These are phyloP conservation scores for Pituophis catenifer DNA, from an alignment of 2,113 vertebrate species.

Conservation along the genomic window DNA sequence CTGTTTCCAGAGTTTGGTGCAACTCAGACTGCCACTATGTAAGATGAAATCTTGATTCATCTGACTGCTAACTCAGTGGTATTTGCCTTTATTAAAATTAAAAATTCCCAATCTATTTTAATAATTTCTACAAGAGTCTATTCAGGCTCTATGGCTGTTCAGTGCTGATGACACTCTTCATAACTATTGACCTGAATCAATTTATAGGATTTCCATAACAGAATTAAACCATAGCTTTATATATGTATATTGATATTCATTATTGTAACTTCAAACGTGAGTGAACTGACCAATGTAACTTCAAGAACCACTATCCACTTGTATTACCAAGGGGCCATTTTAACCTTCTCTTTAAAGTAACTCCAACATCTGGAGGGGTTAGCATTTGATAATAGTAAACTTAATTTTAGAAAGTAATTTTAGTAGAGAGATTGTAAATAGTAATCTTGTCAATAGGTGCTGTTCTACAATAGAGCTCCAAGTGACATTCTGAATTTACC, in stretches of 20 bases:
- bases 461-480: not conserved
- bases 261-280: constrained; percentile 1
- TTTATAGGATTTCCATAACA: constrained; percentile 22
- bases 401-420: not conserved
- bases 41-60: not conserved
- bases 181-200: constrained; percentile 18
- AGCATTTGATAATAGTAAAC: not conserved
- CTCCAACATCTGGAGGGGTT: no score
- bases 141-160: constrained; percentile 8
- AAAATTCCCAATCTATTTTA: constrained; percentile 38
- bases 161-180: constrained; percentile 22
- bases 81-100: constrained; percentile 21
- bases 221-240: not conserved
- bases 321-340: not conserved
- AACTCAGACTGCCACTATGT: not conserved
- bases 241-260: constrained; percentile 13
- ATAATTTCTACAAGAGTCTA: constrained; percentile 13
- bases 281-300: not conserved
- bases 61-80: not conserved
- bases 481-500: not conserved
- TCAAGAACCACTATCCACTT: not conserved
- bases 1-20: not conserved
- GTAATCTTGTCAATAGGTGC: not conserved
- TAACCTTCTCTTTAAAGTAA: not conserved
- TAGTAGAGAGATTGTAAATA: not conserved